These are phyloP conservation scores for Amblyopsis rosae DNA, from an alignment of 2,113 vertebrate species.

Conservation along the genomic window DNA sequence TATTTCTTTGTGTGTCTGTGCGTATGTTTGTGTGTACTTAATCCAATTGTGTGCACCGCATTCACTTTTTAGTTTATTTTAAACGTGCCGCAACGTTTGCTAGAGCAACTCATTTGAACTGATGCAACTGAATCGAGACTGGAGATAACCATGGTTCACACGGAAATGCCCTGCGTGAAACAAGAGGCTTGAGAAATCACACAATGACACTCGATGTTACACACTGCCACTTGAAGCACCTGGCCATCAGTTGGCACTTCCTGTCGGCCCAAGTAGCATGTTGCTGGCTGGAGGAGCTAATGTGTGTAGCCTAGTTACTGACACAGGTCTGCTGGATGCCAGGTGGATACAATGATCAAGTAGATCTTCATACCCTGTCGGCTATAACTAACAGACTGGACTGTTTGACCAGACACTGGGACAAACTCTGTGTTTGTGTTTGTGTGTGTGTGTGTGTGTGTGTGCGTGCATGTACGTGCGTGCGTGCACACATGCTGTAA, in stretches of 20 bases:
- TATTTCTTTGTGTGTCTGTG: too few species aligned
- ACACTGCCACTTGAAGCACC: background rate
- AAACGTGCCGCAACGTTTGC: too few species aligned
- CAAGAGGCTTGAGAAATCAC: too few species aligned
- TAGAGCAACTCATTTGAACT: too few species aligned
- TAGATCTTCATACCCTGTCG: constrained; percentile 35
- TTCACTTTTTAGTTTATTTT: too few species aligned
- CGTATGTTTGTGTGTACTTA: too few species aligned
- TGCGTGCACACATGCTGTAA: background rate
- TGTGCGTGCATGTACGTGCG: constrained; percentile 9
- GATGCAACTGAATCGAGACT: too few species aligned
- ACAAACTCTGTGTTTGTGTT: background rate
- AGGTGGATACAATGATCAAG: constrained; percentile 13
- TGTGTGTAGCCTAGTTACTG: too few species aligned
- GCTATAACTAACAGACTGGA: background rate
- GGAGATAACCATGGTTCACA: too few species aligned
- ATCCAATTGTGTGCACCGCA: too few species aligned
- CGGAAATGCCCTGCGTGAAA: too few species aligned
- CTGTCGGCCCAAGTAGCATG: constrained; percentile 37
- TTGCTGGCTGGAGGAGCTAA: constrained; percentile 2
- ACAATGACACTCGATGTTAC: too few species aligned
- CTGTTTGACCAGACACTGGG: background rate
- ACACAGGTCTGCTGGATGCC: background rate
- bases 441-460: background rate
- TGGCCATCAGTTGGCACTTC: constrained; percentile 39